These are phyloP conservation scores for Macrobrachium nipponense DNA, from an alignment of 1,140 invertebrate species.

Conservation along the genomic window DNA sequence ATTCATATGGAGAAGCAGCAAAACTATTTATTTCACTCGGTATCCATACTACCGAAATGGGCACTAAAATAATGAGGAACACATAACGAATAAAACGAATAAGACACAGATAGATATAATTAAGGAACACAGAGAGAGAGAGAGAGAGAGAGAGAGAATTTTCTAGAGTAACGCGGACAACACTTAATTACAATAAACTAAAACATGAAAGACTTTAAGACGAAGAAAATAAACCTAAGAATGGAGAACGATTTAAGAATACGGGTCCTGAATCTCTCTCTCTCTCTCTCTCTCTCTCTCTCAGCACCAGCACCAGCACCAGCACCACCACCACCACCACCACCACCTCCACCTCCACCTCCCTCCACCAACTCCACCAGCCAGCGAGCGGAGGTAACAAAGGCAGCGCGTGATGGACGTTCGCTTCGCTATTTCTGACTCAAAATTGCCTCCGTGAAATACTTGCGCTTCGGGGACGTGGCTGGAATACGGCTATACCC, in stretches of 20 bases:
- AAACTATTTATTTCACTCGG: no score
- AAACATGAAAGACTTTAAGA: no score
- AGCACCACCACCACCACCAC: neutral
- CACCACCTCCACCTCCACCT: neutral
- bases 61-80: no score
- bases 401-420: conserved; percentile 62
- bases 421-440: conserved; percentile 64
- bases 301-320: neutral
- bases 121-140: no score
- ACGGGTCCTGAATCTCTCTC: neutral
- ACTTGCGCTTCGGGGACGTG: conserved; percentile 63
- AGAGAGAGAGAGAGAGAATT: neutral
- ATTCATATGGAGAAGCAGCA: no score
- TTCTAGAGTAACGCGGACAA: neutral
- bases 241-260: no score
- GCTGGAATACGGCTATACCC: conserved; percentile 41
- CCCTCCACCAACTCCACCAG: neutral
- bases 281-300: conserved; percentile 9
- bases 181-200: neutral
- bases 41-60: no score
- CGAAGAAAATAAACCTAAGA: no score
- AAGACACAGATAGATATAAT: no score
- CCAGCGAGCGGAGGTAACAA: conserved; percentile 48
- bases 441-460: conserved; percentile 64
- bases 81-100: no score